Conservation (phyloP, 1,140 invertebrate species). For the Probaryconus sp. region DNA sequence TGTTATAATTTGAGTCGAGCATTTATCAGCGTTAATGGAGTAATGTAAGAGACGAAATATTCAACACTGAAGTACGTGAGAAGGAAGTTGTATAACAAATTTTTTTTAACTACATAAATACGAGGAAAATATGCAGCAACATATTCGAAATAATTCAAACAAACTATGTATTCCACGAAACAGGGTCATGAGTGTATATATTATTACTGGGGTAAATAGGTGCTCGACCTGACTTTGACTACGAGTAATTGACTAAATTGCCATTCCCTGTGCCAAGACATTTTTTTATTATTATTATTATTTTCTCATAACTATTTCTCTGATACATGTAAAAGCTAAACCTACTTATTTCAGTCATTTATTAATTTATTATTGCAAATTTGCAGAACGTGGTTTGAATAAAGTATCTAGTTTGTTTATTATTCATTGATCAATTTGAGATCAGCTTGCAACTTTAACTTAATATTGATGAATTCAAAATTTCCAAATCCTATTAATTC, state of each 20-base stretch:
- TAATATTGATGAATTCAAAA: no score
- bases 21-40: slow-evolving; percentile 3
- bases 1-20: neutral
- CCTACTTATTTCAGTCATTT: no score
- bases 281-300: slow-evolving; percentile 13
- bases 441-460: no score
- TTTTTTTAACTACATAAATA: slow-evolving; percentile 4
- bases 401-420: no score
- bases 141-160: slow-evolving; percentile 6
- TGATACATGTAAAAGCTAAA: no score
- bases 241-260: slow-evolving; percentile 17
- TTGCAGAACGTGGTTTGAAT: no score
- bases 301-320: no score
- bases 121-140: slow-evolving; percentile 7
- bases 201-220: slow-evolving; percentile 12
- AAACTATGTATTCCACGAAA: slow-evolving; percentile 10
- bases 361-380: no score
- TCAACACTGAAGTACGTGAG: neutral
- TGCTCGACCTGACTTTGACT: slow-evolving; percentile 9
- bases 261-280: neutral
- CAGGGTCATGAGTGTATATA: slow-evolving; percentile 11
- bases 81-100: neutral
- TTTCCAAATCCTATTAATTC: no score
- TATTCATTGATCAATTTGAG: no score
- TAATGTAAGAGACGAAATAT: slow-evolving; percentile 14